Evolutionary conservation across 2,113 vertebrate genomes (phyloP).

Genomic region (Willisornis vidua): DNA sequence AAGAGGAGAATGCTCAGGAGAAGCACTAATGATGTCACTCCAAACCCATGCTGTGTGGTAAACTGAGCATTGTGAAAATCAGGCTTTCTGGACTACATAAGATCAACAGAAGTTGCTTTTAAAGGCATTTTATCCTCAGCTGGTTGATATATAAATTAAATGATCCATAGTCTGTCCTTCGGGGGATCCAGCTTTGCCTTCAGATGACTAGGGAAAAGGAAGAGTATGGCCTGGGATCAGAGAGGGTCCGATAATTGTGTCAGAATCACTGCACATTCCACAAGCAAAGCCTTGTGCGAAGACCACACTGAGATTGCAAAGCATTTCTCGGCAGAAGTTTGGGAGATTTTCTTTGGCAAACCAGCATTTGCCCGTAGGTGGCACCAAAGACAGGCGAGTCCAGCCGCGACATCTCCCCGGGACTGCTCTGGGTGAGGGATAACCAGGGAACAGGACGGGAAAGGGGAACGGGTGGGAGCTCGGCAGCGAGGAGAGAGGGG

Average conservation of each 20-base stretch:
- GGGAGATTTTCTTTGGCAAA: background rate
- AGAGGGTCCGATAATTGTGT: background rate
- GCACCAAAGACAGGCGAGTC: constrained; percentile 53
- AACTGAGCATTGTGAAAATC: background rate
- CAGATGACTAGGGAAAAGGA: background rate
- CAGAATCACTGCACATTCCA: background rate
- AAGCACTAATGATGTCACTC: background rate
- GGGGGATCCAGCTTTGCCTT: background rate
- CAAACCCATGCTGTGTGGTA: background rate
- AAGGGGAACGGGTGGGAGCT: background rate
- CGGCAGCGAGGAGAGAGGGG: background rate
- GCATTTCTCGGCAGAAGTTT: rapidly evolving
- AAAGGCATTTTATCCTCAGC: background rate
- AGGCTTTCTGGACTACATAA: background rate
- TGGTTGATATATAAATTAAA: background rate
- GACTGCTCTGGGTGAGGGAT: background rate
- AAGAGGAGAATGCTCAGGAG: background rate
- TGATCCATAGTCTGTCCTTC: background rate
- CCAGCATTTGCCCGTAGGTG: constrained; percentile 45
- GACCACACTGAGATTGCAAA: background rate
- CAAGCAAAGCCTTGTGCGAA: background rate
- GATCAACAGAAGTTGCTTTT: background rate
- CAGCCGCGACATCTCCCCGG: background rate
- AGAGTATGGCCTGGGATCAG: background rate
- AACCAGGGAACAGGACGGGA: background rate